Conservation (phyloP, 2,113 vertebrate species). For the Hyaena hyaena region DNA sequence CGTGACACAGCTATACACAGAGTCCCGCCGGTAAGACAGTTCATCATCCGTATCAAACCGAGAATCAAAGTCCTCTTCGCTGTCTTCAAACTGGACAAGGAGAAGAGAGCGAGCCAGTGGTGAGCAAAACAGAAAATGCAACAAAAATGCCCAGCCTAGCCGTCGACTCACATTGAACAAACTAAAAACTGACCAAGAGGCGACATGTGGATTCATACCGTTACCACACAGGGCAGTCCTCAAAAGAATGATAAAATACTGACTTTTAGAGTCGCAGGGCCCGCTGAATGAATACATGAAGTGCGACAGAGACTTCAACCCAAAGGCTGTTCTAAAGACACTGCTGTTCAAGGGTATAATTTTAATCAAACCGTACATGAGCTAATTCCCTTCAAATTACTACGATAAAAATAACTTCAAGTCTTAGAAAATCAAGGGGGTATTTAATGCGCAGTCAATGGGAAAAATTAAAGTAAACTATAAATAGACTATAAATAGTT, state of each 20-base stretch:
- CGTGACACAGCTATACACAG: slow-evolving; percentile 97
- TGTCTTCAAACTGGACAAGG: slow-evolving; percentile 94
- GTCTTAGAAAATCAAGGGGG: neutral
- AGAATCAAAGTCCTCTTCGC: slow-evolving; percentile 97
- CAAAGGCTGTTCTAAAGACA: neutral
- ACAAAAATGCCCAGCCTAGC: neutral
- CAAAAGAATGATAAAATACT: neutral
- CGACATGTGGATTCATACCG: fast-evolving
- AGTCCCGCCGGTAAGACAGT: slow-evolving; percentile 94
- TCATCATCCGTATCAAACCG: slow-evolving; percentile 96
- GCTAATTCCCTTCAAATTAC: neutral
- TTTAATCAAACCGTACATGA: neutral
- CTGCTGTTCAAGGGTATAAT: neutral
- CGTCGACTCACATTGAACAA: fast-evolving
- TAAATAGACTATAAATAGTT: neutral
- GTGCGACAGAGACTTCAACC: neutral
- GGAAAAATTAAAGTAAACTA: neutral
- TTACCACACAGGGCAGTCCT: fast-evolving
- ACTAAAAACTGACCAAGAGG: neutral
- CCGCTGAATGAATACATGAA: neutral
- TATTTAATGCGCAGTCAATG: neutral
- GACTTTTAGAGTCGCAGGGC: neutral
- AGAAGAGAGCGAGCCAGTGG: neutral
- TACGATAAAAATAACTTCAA: neutral
- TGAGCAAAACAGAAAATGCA: neutral